A percentile compares a stretch with the other conserved stretches of the same genome.
Conservation (phyloP, 1,140 invertebrate species). For the Alviniconcha marisindica region DNA sequence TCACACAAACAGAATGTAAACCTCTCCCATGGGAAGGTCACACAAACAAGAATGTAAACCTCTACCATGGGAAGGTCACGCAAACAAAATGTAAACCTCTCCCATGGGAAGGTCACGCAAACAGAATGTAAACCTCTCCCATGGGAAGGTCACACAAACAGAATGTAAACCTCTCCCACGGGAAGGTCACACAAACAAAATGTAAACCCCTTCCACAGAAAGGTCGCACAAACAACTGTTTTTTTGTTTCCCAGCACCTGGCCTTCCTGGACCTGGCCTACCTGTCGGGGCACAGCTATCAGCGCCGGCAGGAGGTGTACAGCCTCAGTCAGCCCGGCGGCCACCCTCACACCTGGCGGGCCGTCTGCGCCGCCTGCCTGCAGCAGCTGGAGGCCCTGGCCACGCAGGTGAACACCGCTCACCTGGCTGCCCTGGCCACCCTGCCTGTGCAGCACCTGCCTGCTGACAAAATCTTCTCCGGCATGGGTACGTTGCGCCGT, state of each 20-base stretch:
- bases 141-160: no score
- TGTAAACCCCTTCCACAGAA: no score
- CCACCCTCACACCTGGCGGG: slow-evolving; percentile 72
- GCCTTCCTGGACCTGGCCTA: slow-evolving; percentile 67
- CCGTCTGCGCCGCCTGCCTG: slow-evolving; percentile 61
- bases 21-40: no score
- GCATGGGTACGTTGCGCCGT: background rate
- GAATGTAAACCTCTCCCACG: no score
- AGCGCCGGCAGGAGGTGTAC: slow-evolving; percentile 64
- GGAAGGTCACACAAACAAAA: no score
- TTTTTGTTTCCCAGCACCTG: slow-evolving; percentile 62
- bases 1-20: no score
- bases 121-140: no score
- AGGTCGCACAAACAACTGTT: no score
- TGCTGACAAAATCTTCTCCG: slow-evolving; percentile 28
- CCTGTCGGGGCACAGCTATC: slow-evolving; percentile 59
- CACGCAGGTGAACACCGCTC: slow-evolving; percentile 56
- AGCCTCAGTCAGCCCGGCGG: slow-evolving; percentile 73
- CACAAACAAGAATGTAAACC: no score
- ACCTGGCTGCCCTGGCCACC: slow-evolving; percentile 58
- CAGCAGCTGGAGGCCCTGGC: slow-evolving; percentile 56
- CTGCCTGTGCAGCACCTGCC: slow-evolving; percentile 53
- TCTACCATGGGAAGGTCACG: no score
- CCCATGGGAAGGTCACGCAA: no score
- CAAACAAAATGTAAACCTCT: no score